Percentiles rank a stretch among this genome's conserved stretches.
Conservation (phyloP, 2,888 invertebrate genomes). For the Cosmopolites sordidus region DNA sequence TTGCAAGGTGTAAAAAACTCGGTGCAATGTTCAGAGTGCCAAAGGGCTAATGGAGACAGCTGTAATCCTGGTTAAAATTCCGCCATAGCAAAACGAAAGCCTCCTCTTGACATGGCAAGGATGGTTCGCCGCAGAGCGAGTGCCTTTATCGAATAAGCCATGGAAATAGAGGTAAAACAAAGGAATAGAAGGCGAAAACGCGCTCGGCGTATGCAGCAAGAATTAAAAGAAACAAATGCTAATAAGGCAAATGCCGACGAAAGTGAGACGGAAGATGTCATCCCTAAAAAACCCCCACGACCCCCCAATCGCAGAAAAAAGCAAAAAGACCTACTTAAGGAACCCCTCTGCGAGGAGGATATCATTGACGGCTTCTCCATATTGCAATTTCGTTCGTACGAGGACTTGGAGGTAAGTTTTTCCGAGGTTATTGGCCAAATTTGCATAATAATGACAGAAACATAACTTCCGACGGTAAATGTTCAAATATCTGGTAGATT, state of each 20-base stretch:
- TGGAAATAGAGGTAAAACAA: slow-evolving; percentile 83
- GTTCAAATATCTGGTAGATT: neutral
- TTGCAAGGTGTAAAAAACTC: slow-evolving; percentile 36
- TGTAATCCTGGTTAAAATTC: slow-evolving; percentile 42
- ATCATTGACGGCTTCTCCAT: slow-evolving; percentile 97
- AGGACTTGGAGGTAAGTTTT: slow-evolving; percentile 83
- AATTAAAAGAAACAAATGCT: slow-evolving; percentile 65
- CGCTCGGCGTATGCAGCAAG: slow-evolving; percentile 84
- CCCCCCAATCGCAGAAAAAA: slow-evolving; percentile 69
- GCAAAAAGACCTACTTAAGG: slow-evolving; percentile 59
- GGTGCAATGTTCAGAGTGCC: slow-evolving; percentile 38
- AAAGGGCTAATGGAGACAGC: slow-evolving; percentile 38
- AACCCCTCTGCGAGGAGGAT: slow-evolving; percentile 90
- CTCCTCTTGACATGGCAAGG: slow-evolving; percentile 29
- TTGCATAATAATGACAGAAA: slow-evolving; percentile 23
- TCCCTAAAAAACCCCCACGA: slow-evolving; percentile 71
- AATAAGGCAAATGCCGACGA: slow-evolving; percentile 59
- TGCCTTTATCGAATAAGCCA: slow-evolving; percentile 56
- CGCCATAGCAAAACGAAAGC: slow-evolving; percentile 44
- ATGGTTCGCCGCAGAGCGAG: slow-evolving; percentile 43
- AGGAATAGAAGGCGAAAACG: slow-evolving; percentile 84
- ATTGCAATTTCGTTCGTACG: slow-evolving; percentile 90
- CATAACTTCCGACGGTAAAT: slow-evolving; percentile 24
- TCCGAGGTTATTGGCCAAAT: slow-evolving; percentile 21
- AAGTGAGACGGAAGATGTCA: slow-evolving; percentile 72